phyloP scores from a whole-genome alignment of 2,797 vertebrate species.

The Artibeus jamaicensis region DNA sequence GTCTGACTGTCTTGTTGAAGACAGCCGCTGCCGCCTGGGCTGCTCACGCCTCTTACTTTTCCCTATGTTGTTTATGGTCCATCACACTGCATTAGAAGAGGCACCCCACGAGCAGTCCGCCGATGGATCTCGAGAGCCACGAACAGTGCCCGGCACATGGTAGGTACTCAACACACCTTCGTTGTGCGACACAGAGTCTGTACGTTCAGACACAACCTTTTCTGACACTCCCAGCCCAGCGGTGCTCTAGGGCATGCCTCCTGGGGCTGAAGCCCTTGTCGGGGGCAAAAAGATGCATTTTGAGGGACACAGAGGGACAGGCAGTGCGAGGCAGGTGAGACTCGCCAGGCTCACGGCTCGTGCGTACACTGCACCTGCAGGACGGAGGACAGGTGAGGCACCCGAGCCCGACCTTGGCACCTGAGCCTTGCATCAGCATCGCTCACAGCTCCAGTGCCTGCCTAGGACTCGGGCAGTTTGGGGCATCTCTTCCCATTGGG shows the following conservation, averaged over 20 bases:
- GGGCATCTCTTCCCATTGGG: not conserved
- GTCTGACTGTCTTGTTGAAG: not conserved
- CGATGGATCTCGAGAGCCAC: not conserved
- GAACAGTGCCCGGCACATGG: not conserved
- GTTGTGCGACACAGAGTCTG: not conserved
- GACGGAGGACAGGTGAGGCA: not conserved
- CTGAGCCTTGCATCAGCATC: fast-evolving
- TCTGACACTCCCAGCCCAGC: not conserved
- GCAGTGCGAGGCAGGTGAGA: not conserved
- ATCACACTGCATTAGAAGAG: fast-evolving
- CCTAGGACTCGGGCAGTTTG: not conserved
- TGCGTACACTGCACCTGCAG: not conserved
- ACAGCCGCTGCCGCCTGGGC: fast-evolving
- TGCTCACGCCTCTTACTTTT: fast-evolving
- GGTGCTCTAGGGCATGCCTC: not conserved
- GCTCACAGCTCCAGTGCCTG: fast-evolving
- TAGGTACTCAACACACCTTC: not conserved
- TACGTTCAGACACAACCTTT: not conserved
- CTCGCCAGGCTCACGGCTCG: not conserved
- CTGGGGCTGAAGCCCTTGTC: not conserved
- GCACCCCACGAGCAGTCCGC: fast-evolving
- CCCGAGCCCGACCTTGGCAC: fast-evolving
- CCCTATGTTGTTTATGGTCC: fast-evolving
- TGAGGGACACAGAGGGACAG: not conserved
- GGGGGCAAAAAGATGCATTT: not conserved